Conservation (phyloP, 2,797 vertebrate genomes). For the Pristis pectinata region DNA sequence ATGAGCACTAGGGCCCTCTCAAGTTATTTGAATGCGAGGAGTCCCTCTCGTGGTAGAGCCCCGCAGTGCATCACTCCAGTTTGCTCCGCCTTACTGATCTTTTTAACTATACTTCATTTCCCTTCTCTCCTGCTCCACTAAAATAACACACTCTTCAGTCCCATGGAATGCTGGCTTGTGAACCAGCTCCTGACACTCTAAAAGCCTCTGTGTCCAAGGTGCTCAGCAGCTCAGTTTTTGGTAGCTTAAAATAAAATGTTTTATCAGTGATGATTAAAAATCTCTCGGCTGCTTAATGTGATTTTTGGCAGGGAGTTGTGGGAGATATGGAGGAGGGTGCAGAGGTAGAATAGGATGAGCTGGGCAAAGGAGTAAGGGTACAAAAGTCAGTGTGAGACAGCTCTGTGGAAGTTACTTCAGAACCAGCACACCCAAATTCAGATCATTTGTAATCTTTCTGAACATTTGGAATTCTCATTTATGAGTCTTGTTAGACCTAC, state of each 20-base stretch:
- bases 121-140: not conserved
- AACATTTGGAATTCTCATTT: not conserved
- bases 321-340: not conserved
- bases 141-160: not conserved
- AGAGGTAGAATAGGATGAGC: not conserved
- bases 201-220: not conserved
- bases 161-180: not conserved
- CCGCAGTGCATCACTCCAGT: not conserved
- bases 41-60: constrained; percentile 22
- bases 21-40: not conserved
- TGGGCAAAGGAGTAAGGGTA: not conserved
- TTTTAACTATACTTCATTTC: not conserved
- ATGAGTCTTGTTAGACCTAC: too few relatives aligned
- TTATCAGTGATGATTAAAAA: not conserved
- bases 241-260: not conserved
- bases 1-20: not conserved
- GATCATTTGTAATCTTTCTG: not conserved
- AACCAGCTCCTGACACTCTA: not conserved
- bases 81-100: too few relatives aligned
- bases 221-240: not conserved
- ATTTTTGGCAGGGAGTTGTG: not conserved
- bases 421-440: not conserved
- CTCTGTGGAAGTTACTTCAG: not conserved
- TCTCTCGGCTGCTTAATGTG: not conserved
- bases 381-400: not conserved